Percentiles rank a stretch among this genome's conserved stretches.
Conservation (phyloP, 2,888 invertebrate genomes). For the Agonum fuliginosum region DNA sequence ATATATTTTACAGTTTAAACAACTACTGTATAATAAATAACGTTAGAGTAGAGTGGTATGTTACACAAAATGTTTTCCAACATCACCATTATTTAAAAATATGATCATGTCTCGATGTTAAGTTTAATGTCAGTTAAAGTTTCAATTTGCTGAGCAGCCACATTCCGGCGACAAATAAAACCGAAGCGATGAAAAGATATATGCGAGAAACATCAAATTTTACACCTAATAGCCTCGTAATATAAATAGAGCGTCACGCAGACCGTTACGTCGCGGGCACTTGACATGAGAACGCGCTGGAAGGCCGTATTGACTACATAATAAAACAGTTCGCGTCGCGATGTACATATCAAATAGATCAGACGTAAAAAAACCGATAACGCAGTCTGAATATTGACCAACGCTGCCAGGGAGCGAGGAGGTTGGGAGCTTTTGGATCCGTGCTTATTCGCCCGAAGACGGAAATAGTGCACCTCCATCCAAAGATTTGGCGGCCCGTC, state of each 20-base stretch:
- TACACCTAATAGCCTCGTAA: slow-evolving; percentile 55
- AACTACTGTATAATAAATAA: no score
- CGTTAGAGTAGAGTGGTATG: no score
- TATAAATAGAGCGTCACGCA: slow-evolving; percentile 44
- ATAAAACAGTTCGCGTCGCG: slow-evolving; percentile 56
- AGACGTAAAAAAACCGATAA: slow-evolving; percentile 51
- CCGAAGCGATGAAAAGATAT: slow-evolving; percentile 37
- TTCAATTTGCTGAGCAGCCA: slow-evolving; percentile 21
- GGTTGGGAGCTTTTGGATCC: background rate
- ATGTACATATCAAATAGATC: slow-evolving; percentile 59
- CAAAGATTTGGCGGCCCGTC: no score
- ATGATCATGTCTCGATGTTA: background rate
- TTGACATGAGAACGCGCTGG: slow-evolving; percentile 52
- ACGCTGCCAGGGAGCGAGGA: slow-evolving; percentile 32
- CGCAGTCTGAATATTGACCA: slow-evolving; percentile 53
- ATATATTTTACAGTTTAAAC: no score
- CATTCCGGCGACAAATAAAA: slow-evolving; percentile 35
- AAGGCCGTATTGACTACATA: slow-evolving; percentile 52
- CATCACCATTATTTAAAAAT: no score
- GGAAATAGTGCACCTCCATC: no score
- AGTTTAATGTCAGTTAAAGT: slow-evolving; percentile 5
- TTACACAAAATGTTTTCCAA: no score
- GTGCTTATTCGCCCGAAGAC: no score
- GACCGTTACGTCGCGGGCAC: slow-evolving; percentile 6
- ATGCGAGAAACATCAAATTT: slow-evolving; percentile 54